Conservation (phyloP, 2,797 vertebrate genomes). For the Bucorvus abyssinicus region DNA sequence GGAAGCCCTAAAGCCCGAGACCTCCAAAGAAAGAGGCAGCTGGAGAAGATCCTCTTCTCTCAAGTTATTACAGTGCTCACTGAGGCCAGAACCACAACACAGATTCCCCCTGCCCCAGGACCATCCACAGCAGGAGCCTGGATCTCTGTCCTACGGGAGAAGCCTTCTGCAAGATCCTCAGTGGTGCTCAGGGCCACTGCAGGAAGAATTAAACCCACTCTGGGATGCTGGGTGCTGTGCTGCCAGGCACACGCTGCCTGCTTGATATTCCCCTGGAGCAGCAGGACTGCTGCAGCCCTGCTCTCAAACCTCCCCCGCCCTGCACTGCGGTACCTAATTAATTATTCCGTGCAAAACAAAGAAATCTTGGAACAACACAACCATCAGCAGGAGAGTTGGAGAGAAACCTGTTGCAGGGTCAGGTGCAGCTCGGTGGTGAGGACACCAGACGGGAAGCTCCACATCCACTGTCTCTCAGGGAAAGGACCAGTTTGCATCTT, state of each 20-base stretch:
- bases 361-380: not conserved
- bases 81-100: not conserved
- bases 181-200: not conserved
- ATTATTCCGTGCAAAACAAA: not conserved
- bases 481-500: not conserved
- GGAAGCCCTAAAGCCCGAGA: not conserved
- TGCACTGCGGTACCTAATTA: rapidly evolving
- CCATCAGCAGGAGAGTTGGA: not conserved
- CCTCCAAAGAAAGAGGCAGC: not conserved
- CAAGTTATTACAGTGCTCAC: not conserved
- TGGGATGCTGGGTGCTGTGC: not conserved
- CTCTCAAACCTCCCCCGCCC: not conserved
- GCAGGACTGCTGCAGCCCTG: not conserved
- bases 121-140: not conserved
- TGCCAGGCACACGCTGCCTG: not conserved
- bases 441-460: not conserved
- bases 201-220: rapidly evolving
- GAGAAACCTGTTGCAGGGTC: not conserved
- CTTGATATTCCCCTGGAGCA: not conserved
- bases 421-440: not conserved
- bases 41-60: not conserved
- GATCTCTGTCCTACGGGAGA: not conserved
- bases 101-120: not conserved
- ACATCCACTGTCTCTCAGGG: rapidly evolving
- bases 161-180: not conserved